Evolutionary conservation across 2,888 invertebrate species (phyloP), one percentile per base, ranked within the genome.

Genomic region (Leucophora obtusa): DNA sequence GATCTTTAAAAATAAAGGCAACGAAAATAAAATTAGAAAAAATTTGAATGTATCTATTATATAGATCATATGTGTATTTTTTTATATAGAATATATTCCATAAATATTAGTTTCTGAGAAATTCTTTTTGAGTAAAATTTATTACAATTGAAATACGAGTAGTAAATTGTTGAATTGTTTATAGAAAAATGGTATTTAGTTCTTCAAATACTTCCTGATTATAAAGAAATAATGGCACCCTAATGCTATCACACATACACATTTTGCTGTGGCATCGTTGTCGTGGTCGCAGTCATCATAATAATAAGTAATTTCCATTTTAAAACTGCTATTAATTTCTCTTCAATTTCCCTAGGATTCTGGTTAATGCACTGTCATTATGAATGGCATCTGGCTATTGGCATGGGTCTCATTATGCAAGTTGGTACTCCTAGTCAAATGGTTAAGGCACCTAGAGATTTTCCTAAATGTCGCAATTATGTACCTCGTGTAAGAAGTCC

Each of bases 401-500:
- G 87, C 7, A 87, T 87, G 88, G 87, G 84, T 9, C 72, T 88
- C 15, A 78, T 87, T 28, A 10, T 87, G 11, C 86, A 87, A 80
- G 86, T 87, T 38, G 88, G 96, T 0, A 92, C 93, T 59, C 86
- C 91, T 38, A 88, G 91, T 21, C 93, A 96, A 85, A 93, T 95
- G 89, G 92, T 93, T 0, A 89, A 92, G 62, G 92, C 93, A 0
- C 96, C 96, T 0, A 53, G 18, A 6, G 93, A 94, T 86, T 96
- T 96, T 87, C 96, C 96, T 0, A 93, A 93, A 83, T 96, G 96
- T 87, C 95, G 95, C 11, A 94, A 94, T 74, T 96, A 93, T 88
- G 91, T 94, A 24, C 86, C 87, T 5, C 56, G 62, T 35, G 73
- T 84, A 15, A 56, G 17, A 69, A 38, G n/a, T 5, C n/a, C 50